Evolutionary conservation across 2,888 invertebrate genomes (phyloP).

Genomic region (Brachypterus glaber): DNA sequence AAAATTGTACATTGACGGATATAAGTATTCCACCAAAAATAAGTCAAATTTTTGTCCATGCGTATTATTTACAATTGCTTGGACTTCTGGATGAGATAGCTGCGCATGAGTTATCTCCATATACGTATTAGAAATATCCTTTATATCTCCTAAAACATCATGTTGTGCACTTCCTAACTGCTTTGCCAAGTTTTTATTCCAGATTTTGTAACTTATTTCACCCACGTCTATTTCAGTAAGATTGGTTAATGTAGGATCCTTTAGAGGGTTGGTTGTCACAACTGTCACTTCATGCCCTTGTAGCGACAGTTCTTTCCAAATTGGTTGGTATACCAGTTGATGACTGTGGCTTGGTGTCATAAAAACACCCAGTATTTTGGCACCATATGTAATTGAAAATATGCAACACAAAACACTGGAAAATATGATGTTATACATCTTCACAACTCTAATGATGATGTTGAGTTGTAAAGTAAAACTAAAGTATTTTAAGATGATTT

Average conservation of each 20-base stretch:
- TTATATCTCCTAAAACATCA: conserved; percentile 17
- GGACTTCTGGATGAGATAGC: conserved; percentile 25
- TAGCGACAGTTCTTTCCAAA: conserved; percentile 40
- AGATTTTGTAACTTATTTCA: conserved; percentile 27
- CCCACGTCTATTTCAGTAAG: conserved; percentile 38
- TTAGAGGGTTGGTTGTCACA: conserved; percentile 40
- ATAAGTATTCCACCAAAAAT: conserved; percentile 30
- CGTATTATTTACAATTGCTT: conserved; percentile 27
- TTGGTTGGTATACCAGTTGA: conserved; percentile 40
- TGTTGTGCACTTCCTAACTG: conserved; percentile 14
- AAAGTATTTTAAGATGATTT: no score
- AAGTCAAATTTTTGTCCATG: conserved; percentile 29
- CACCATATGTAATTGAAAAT: conserved; percentile 18
- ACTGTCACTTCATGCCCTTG: conserved; percentile 44
- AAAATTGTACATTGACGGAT: conserved; percentile 28
- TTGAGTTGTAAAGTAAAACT: no score
- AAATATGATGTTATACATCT: no score
- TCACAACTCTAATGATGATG: no score
- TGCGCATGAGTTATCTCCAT: conserved; percentile 16
- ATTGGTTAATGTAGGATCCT: conserved; percentile 34
- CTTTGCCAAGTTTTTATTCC: conserved; percentile 12
- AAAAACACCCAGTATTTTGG: conserved; percentile 40
- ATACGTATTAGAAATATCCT: conserved; percentile 14
- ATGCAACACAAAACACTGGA: no score
- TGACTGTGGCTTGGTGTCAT: conserved; percentile 43